These are phyloP conservation scores for Sminthopsis crassicaudata DNA, from an alignment of 2,113 vertebrate species.

Conservation along the genomic window DNA sequence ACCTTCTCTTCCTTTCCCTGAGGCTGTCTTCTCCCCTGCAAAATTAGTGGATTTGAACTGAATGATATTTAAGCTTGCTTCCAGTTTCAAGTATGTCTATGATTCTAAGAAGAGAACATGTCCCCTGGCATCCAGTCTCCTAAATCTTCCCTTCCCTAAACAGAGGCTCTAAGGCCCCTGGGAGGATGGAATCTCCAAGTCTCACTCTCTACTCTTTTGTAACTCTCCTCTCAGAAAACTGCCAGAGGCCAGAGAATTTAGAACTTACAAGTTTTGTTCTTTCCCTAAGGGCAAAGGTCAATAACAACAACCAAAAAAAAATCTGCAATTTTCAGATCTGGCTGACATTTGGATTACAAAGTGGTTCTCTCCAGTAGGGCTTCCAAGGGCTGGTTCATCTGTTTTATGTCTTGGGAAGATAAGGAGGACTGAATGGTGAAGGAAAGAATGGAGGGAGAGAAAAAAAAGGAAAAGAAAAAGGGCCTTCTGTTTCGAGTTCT, in stretches of 20 bases:
- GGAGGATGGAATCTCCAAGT: neutral
- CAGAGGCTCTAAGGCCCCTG: neutral
- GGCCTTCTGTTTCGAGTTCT: neutral
- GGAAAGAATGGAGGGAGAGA: neutral
- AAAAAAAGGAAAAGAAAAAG: neutral
- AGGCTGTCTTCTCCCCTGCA: neutral
- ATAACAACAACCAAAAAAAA: neutral
- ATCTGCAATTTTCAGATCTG: neutral
- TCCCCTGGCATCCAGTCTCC: neutral
- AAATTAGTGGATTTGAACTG: neutral
- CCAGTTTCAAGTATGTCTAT: neutral
- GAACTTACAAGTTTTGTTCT: neutral
- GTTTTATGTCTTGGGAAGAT: neutral
- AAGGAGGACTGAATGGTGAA: neutral
- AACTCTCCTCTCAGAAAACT: neutral
- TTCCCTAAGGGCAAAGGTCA: neutral
- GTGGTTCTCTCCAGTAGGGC: neutral
- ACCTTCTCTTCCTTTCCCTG: neutral
- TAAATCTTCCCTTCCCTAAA: neutral
- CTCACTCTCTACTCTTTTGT: neutral
- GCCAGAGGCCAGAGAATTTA: neutral
- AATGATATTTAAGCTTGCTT: neutral
- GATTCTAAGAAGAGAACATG: neutral
- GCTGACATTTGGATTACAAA: neutral
- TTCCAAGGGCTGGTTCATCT: neutral